Conservation (phyloP, 2,797 vertebrate species). For the Sylvilagus floridanus region DNA sequence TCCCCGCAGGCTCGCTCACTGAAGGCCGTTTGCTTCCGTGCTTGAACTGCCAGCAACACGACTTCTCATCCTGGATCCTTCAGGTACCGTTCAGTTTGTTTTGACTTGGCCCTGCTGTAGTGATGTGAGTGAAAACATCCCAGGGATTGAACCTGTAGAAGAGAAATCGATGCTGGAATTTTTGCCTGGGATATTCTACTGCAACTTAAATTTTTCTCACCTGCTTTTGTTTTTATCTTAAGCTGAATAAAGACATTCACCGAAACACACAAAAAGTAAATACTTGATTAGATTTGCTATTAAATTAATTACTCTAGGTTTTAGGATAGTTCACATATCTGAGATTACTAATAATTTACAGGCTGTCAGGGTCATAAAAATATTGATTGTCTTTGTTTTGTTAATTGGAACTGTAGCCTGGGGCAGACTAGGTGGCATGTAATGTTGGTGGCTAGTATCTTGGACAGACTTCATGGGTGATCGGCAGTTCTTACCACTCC, state of each 20-base stretch:
- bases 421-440: background rate
- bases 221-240: conserved; percentile 43
- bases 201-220: background rate
- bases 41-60: background rate
- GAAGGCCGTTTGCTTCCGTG: background rate
- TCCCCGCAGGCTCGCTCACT: background rate
- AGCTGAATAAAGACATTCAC: background rate
- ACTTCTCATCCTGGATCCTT: background rate
- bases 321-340: background rate
- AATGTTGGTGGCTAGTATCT: background rate
- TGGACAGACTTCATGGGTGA: no score
- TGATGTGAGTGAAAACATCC: background rate
- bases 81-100: background rate
- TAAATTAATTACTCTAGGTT: background rate
- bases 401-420: background rate
- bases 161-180: background rate
- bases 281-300: background rate
- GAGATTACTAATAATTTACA: conserved; percentile 42
- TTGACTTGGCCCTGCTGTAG: background rate
- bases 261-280: conserved; percentile 4
- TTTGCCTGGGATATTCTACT: background rate
- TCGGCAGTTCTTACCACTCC: background rate
- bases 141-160: background rate
- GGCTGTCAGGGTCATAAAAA: background rate
- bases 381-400: conserved; percentile 23